phyloP scores from a whole-genome alignment of 2,797 vertebrate genomes.

The Pipistrellus pipistrellus region DNA sequence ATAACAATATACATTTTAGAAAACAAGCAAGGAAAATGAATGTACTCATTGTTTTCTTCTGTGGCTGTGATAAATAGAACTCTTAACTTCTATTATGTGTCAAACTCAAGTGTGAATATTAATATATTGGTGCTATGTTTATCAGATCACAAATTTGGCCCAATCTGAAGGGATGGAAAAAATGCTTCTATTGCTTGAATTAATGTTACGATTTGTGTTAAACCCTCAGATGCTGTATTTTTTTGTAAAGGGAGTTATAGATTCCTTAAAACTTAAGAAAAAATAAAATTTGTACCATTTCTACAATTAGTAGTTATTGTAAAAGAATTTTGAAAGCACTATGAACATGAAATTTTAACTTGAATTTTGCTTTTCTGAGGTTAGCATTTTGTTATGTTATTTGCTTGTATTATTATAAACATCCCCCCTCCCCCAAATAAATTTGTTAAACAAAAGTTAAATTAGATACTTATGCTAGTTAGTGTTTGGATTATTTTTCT shows the following conservation, averaged over 20 bases:
- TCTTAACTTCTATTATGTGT: not conserved
- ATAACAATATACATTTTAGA: not conserved
- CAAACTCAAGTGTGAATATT: not conserved
- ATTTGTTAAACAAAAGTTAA: conserved; percentile 49
- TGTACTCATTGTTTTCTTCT: not conserved
- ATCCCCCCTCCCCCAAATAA: not conserved
- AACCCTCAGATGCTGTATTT: not conserved
- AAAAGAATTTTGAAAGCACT: not conserved
- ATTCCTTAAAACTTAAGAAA: conserved; percentile 38
- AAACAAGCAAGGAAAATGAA: not conserved
- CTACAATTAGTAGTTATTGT: not conserved
- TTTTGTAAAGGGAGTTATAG: conserved; percentile 29
- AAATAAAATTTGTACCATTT: not conserved
- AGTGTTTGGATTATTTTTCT: conserved; percentile 37
- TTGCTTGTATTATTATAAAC: conserved; percentile 43
- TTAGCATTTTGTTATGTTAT: not conserved
- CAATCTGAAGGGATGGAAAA: not conserved
- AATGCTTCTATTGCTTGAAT: not conserved
- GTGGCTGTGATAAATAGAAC: not conserved
- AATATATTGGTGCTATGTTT: not conserved
- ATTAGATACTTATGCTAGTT: conserved; percentile 1
- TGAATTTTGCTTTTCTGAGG: conserved; percentile 33
- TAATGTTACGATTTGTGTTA: conserved; percentile 18
- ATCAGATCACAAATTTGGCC: not conserved
- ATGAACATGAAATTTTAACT: not conserved